These are phyloP conservation scores for Hybos culiciformis DNA, from an alignment of 2,888 invertebrate genomes.

Conservation along the genomic window DNA sequence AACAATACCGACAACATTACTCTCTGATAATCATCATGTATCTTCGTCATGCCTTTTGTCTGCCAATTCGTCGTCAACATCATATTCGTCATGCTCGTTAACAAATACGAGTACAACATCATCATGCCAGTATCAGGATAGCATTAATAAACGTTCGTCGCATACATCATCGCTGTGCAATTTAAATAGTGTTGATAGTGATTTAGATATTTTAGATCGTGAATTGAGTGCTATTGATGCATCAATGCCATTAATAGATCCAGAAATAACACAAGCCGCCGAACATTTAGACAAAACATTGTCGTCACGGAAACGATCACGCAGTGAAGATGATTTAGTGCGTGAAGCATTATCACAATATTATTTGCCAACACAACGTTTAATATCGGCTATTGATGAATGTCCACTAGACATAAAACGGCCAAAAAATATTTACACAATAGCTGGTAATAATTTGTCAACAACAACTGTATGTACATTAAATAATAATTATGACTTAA, in stretches of 20 bases:
- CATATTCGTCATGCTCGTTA: background rate
- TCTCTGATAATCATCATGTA: background rate
- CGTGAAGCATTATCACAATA: slow-evolving; percentile 58
- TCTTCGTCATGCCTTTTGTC: background rate
- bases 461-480: background rate
- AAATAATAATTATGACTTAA: too few relatives aligned
- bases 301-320: slow-evolving; percentile 33
- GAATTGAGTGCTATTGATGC: slow-evolving; percentile 36
- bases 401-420: slow-evolving; percentile 34
- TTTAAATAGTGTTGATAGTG: slow-evolving; percentile 33
- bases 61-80: background rate
- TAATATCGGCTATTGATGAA: slow-evolving; percentile 53
- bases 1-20: slow-evolving; percentile 1
- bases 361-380: slow-evolving; percentile 53
- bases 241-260: slow-evolving; percentile 36
- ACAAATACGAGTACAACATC: background rate
- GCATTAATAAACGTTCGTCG: slow-evolving; percentile 24
- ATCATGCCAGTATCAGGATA: background rate
- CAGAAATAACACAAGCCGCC: slow-evolving; percentile 36
- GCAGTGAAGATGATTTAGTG: slow-evolving; percentile 50
- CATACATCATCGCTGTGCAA: slow-evolving; percentile 14
- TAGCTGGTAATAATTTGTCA: background rate
- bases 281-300: slow-evolving; percentile 34
- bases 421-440: slow-evolving; percentile 4
- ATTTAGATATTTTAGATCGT: slow-evolving; percentile 35